Evolutionary conservation across 2,888 invertebrate species (phyloP).

Genomic region (Xanthia togata): DNA sequence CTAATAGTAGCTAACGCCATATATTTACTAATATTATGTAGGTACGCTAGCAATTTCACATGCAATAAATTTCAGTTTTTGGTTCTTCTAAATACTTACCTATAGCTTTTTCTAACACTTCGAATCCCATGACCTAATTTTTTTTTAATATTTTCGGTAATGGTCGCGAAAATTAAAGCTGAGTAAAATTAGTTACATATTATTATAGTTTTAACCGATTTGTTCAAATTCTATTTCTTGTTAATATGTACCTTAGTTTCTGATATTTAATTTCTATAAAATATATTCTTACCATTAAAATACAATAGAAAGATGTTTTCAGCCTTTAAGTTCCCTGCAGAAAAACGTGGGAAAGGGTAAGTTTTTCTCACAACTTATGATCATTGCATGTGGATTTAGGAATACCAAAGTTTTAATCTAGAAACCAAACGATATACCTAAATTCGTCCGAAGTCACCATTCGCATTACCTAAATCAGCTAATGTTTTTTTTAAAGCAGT

Average conservation of each 20-base stretch:
- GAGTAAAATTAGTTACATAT: no score
- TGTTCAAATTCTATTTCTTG: neutral
- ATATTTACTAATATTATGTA: slow-evolving; percentile 51
- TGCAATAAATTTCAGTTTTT: slow-evolving; percentile 25
- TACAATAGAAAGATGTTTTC: neutral
- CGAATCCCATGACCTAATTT: no score
- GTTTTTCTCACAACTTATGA: neutral
- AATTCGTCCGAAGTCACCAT: neutral
- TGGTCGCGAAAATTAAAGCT: neutral
- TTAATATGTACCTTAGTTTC: neutral
- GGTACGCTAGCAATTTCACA: slow-evolving; percentile 20
- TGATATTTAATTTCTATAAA: neutral
- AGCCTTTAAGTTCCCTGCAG: neutral
- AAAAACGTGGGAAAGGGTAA: neutral
- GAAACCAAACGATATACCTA: neutral
- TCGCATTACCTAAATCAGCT: neutral
- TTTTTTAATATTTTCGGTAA: neutral
- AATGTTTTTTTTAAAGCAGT: neutral
- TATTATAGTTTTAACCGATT: neutral
- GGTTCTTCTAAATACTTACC: neutral
- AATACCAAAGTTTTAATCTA: neutral
- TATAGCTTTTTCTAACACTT: neutral
- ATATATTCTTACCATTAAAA: neutral
- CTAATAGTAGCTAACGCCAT: slow-evolving; percentile 75
- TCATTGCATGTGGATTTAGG: neutral